Evolutionary conservation across 2,797 vertebrate genomes (phyloP), one percentile per base, ranked within the genome.

Genomic region (Lycodopsis pacificus): DNA sequence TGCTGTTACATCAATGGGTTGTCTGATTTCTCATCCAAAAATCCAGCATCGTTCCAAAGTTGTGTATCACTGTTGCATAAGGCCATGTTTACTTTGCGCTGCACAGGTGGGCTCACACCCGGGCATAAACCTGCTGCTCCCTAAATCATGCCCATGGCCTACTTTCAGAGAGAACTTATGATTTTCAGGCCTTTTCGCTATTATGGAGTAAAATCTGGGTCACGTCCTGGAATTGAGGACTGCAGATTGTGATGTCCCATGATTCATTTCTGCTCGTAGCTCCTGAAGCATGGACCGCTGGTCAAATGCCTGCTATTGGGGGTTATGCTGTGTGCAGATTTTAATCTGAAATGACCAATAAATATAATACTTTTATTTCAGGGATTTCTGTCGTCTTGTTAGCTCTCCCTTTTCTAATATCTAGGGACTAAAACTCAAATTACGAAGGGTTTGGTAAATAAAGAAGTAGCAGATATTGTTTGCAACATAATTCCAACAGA

Each of bases 141-240:
- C 32, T 83, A 19, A 64, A 59, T 71, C 46, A 11, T 65, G 27
- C 42, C 38, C n/a, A 27, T 75, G 73, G 20, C 83, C 77, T 57
- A 72, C 49, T 84, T 84, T 65, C 14, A 54, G 25, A 32, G 27
- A 17, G 11, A 17, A 32, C 30, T 58, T 20, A 17, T 19, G 56
- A 34, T 20, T 58, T 19, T 58, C 30, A 5, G 25, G 22, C 40
- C 40, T 42, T 54, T 49, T 85, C 73, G 17, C 68, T 70, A 54
- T 70, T 65, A 61, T 54, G 79, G 36, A 77, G 36, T 53, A 19
- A 76, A 79, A 88, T 86, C 34, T 22, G 66, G 80, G 78, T 77
- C 81, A 74, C 54, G 56, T 49, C 15, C 65, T 73, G 44, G 34
- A 66, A 69, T 80, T 72, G 27, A 71, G 48, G 20, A 69, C 42